Evolutionary conservation across 1,140 invertebrate species (phyloP).

Genomic region (Colletes gigas): DNA sequence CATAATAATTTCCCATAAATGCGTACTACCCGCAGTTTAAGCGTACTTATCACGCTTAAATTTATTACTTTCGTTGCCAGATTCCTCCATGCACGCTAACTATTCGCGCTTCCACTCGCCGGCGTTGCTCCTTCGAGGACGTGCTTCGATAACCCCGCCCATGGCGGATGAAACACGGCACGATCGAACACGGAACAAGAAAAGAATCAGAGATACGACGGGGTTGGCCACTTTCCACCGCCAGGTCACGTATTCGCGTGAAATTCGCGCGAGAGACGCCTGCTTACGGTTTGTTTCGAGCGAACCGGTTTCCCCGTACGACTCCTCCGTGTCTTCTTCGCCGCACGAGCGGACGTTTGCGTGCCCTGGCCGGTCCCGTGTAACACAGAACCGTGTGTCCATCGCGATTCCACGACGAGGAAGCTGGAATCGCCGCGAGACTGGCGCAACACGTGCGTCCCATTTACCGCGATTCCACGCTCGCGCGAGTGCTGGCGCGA

Average conservation of each 20-base stretch:
- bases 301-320: constrained; percentile 24
- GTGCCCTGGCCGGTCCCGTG: not conserved
- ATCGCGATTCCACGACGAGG: too few relatives aligned
- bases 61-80: too few relatives aligned
- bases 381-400: too few relatives aligned
- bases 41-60: too few relatives aligned
- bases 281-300: not conserved
- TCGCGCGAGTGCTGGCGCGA: constrained; percentile 20
- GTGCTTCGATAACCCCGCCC: too few relatives aligned
- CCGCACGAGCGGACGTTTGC: not conserved
- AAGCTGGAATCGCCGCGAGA: constrained; percentile 40
- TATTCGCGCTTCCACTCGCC: too few relatives aligned
- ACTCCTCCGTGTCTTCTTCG: too few relatives aligned
- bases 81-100: too few relatives aligned
- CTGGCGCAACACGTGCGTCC: constrained; percentile 38
- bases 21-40: too few relatives aligned
- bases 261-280: constrained; percentile 15
- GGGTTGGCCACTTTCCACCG: not conserved
- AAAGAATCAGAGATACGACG: constrained; percentile 1
- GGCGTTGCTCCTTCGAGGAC: too few relatives aligned
- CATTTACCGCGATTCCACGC: constrained; percentile 36
- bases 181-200: not conserved
- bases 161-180: not conserved
- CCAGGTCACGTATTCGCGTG: constrained; percentile 23
- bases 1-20: too few relatives aligned